phyloP scores from a whole-genome alignment of 23 tunicate species.

The Trididemnum nubilum region DNA sequence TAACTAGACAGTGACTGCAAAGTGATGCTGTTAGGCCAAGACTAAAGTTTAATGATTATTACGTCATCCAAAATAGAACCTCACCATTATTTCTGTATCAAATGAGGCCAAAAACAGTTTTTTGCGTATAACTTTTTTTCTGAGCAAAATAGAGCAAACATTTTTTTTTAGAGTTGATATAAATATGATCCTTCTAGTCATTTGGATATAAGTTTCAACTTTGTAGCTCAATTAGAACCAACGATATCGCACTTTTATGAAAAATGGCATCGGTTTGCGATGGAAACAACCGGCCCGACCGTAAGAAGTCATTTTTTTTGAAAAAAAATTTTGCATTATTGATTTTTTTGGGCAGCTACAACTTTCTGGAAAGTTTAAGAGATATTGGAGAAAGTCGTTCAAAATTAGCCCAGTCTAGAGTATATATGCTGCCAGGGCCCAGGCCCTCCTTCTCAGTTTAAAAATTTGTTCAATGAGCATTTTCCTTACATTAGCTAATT shows the following conservation, averaged over 20 bases:
- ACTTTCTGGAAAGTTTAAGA: slow-evolving; percentile 17
- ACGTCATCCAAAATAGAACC: neutral
- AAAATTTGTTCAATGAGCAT: no score
- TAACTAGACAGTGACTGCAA: no score
- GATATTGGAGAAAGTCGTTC: neutral
- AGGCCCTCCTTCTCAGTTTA: no score
- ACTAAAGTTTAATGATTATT: neutral
- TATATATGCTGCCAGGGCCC: no score
- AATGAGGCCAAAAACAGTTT: neutral
- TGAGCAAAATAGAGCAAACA: neutral
- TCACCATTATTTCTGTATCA: neutral
- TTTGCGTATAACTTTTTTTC: neutral
- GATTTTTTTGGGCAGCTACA: neutral
- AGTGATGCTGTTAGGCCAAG: no score
- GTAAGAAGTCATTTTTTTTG: slow-evolving; percentile 14
- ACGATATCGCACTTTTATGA: neutral
- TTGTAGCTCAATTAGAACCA: neutral
- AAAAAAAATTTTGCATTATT: neutral
- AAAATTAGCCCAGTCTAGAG: slow-evolving; percentile 23
- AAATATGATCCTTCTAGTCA: neutral
- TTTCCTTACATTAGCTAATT: no score
- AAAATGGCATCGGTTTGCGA: slow-evolving; percentile 1
- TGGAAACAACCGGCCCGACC: slow-evolving; percentile 4
- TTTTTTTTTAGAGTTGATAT: neutral
- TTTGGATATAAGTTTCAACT: neutral